Evolutionary conservation across 1,140 invertebrate genomes (phyloP).

Genomic region (Drosophila ficusphila): DNA sequence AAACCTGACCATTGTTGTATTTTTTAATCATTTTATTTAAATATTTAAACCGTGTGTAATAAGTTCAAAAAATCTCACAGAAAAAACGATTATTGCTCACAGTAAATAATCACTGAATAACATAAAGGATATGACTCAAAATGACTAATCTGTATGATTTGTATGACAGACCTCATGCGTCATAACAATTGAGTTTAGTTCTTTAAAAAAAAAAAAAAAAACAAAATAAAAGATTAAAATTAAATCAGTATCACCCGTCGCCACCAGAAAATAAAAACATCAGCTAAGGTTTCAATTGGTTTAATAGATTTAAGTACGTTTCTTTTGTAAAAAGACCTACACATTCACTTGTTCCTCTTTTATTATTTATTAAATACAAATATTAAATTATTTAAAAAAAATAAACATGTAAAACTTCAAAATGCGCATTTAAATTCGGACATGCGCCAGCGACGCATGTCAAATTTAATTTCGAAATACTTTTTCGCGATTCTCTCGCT

Average conservation of each 20-base stretch:
- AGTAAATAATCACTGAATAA: no score
- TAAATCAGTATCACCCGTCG: background rate
- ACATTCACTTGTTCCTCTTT: slow-evolving; percentile 58
- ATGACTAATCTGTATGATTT: no score
- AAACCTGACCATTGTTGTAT: no score
- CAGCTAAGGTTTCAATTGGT: slow-evolving; percentile 49
- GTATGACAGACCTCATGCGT: no score
- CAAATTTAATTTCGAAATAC: slow-evolving; percentile 72
- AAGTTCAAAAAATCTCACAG: no score
- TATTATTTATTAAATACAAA: slow-evolving; percentile 74
- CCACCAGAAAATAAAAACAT: background rate
- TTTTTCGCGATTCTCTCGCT: slow-evolving; percentile 59
- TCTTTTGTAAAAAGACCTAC: slow-evolving; percentile 78
- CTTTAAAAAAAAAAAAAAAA: no score
- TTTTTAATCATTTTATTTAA: no score
- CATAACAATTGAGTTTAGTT: no score
- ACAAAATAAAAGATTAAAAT: no score
- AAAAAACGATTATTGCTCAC: no score
- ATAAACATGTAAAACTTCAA: slow-evolving; percentile 74
- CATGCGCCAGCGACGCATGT: slow-evolving; percentile 47
- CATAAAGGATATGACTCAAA: no score
- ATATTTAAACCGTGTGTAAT: no score
- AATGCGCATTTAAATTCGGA: slow-evolving; percentile 73
- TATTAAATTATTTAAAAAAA: slow-evolving; percentile 79
- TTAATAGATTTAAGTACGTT: slow-evolving; percentile 77